Base-by-base conservation (phyloP, 2,797 vertebrate genomes). In the Poecilia gillii region DNA sequence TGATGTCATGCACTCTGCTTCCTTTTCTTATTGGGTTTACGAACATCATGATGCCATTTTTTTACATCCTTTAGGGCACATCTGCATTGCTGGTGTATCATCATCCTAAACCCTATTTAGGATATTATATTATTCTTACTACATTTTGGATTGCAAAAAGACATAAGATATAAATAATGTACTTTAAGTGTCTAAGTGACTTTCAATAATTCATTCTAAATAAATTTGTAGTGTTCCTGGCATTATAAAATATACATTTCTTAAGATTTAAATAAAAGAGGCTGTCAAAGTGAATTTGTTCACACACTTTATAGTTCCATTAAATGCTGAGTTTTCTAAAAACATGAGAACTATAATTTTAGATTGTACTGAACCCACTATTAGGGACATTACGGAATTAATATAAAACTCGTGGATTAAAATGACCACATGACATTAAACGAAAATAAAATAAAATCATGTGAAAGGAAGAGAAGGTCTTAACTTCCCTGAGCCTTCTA, bases 381-480 rank as follows among this genome's bases (percentile, higher is more conserved):
- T 43, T 6, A n/a, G 45, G 31, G 6, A 77, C 59, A 73, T 74
- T 23, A 75, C 11, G 7, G 25, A 57, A 78, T 72, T 36, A 75
- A 75, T 80, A 3, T 53, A 76, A 11, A 51, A 14, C 5, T 46
- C 23, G 46, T 9, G 7, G 64, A 83, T 72, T 78, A 68, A 72
- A 81, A 85, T 51, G 2, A 75, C 11, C 51, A 55, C 46, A 51
- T 71, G 20, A 76, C 31, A 81, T 39, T 81, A 41, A 79, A 1
- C 72, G 39, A 68, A 83, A 72, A 79, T 81, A 72, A 84, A 80
- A 77, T 59, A 1, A 72, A 82, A 76, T 85, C 53, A 83, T 87
- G 83, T 92, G 91, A 90, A 91, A 90, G 86, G 89, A 92, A 91
- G 87, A 87, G 77, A 75, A 66, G 74, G 82, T 80, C 82, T 90